These are phyloP conservation scores for Mythimna vitellina DNA, from an alignment of 2,888 invertebrate genomes.

Conservation along the genomic window DNA sequence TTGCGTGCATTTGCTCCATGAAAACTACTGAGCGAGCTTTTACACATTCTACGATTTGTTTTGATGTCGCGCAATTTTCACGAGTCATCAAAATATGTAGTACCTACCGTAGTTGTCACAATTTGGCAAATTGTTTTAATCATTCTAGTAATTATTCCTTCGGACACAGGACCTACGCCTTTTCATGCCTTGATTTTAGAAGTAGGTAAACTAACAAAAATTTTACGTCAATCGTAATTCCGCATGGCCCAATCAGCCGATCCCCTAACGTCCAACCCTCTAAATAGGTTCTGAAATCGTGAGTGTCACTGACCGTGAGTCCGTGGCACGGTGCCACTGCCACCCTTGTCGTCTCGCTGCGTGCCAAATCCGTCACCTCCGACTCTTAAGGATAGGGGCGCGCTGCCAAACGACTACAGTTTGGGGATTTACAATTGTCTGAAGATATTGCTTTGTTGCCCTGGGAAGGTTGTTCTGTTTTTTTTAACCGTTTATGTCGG, in stretches of 20 bases:
- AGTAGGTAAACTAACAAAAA: not conserved
- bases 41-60: slow-evolving; percentile 31
- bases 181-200: not conserved
- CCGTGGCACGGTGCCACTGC: slow-evolving; percentile 64
- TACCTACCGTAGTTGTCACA: slow-evolving; percentile 11
- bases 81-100: slow-evolving; percentile 26
- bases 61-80: slow-evolving; percentile 39
- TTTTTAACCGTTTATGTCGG: too few species aligned
- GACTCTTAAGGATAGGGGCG: slow-evolving; percentile 38
- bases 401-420: slow-evolving; percentile 40
- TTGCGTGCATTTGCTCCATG: not conserved
- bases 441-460: slow-evolving; percentile 6
- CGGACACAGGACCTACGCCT: not conserved
- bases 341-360: slow-evolving; percentile 55
- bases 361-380: slow-evolving; percentile 64
- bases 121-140: not conserved
- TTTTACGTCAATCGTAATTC: not conserved
- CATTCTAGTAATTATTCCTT: not conserved
- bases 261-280: slow-evolving; percentile 41
- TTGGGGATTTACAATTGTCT: slow-evolving; percentile 27
- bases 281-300: slow-evolving; percentile 58
- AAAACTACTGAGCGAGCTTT: slow-evolving; percentile 5
- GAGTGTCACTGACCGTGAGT: slow-evolving; percentile 75
- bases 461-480: not conserved
- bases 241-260: slow-evolving; percentile 31